Percentiles rank a stretch among this genome's conserved stretches.
Evolutionary conservation across 2,797 vertebrate genomes (phyloP).

Genomic region (Chaetodon trifasciatus): DNA sequence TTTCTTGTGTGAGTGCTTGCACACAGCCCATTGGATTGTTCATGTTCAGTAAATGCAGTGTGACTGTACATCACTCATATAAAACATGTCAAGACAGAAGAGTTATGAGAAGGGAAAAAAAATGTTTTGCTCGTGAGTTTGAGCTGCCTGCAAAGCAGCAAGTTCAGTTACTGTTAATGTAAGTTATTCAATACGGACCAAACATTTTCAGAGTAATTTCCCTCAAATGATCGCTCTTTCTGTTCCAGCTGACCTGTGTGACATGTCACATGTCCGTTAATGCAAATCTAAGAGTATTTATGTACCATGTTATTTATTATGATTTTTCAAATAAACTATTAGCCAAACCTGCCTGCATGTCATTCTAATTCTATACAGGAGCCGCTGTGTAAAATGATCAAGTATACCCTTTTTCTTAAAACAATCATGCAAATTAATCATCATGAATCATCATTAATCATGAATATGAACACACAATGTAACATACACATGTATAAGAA

Average conservation of each 20-base stretch:
- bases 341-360: conserved; percentile 17
- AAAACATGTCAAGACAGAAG: background rate
- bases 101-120: conserved; percentile 8
- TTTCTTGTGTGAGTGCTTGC: conserved; percentile 1
- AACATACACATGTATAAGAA: background rate
- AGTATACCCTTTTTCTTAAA: background rate
- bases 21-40: background rate
- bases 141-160: background rate
- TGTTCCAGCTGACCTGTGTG: background rate
- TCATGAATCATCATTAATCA: too few relatives aligned
- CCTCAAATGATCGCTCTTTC: conserved; percentile 30
- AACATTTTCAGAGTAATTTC: conserved; percentile 17
- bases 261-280: conserved; percentile 18
- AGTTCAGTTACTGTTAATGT: conserved; percentile 14
- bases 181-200: background rate
- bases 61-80: background rate
- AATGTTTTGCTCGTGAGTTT: conserved; percentile 5
- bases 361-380: background rate
- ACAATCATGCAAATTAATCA: background rate
- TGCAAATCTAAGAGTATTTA: conserved; percentile 64
- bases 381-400: background rate
- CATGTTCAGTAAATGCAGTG: background rate
- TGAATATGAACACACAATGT: background rate
- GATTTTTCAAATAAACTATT: conserved; percentile 59
- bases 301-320: conserved; percentile 68